Evolutionary conservation across 1,140 invertebrate genomes (phyloP).

Genomic region (Nasonia giraulti): DNA sequence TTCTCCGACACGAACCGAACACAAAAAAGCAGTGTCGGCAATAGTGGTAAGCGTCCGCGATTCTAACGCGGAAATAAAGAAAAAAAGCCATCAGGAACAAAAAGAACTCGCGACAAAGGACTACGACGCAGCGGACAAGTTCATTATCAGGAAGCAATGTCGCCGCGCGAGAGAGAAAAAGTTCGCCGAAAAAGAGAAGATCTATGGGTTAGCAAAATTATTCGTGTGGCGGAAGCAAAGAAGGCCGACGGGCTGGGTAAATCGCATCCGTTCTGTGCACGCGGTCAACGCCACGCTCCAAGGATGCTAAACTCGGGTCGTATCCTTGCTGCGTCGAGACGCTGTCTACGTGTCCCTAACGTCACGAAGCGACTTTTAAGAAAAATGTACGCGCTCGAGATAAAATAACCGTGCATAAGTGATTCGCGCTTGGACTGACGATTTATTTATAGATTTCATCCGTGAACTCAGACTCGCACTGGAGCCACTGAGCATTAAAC

Average conservation of each 20-base stretch:
- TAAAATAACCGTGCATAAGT: neutral
- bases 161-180: neutral
- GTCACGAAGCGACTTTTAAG: neutral
- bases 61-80: neutral
- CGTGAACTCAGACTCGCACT: too few species aligned
- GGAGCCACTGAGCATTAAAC: too few species aligned
- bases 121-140: neutral
- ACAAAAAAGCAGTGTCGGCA: neutral
- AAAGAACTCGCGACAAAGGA: neutral
- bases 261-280: neutral
- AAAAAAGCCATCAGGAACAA: neutral
- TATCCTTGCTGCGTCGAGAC: neutral
- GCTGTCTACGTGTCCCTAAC: neutral
- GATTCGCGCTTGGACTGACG: too few species aligned
- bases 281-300: neutral
- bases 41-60: neutral
- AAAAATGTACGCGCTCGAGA: neutral
- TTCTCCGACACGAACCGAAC: neutral
- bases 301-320: neutral
- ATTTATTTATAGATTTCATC: too few species aligned
- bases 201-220: neutral
- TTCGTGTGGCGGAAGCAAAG: neutral
- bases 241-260: neutral
- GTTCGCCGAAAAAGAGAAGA: neutral
- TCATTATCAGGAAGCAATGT: slow-evolving; percentile 9